A percentile compares a stretch with the other conserved stretches of the same genome.
These are phyloP conservation scores for Drosophila anceps DNA, from an alignment of 2,888 invertebrate species.

Conservation along the genomic window DNA sequence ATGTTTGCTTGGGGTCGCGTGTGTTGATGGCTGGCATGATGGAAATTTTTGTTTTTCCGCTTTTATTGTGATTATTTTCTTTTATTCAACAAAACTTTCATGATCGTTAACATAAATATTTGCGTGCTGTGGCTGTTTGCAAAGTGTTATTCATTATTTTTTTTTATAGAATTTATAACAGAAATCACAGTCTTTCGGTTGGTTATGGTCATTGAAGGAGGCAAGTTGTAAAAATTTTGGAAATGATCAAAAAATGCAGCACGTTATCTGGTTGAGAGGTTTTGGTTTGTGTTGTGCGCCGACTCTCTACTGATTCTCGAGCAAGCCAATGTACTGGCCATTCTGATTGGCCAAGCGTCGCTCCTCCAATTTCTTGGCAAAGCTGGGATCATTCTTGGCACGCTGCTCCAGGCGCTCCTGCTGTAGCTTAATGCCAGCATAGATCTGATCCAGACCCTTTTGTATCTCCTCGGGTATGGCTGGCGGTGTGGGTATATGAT, in stretches of 20 bases:
- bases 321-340: conserved; percentile 87
- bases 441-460: conserved; percentile 94
- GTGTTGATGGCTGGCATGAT: conserved; percentile 50
- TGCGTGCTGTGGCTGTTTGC: conserved; percentile 32
- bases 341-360: conserved; percentile 87
- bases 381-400: conserved; percentile 85
- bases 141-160: conserved; percentile 23
- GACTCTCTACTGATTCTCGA: conserved; percentile 77
- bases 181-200: conserved; percentile 67
- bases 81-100: conserved; percentile 68
- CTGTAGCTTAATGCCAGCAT: conserved; percentile 90
- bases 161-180: conserved; percentile 29
- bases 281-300: neutral
- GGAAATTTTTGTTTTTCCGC: conserved; percentile 70
- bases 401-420: conserved; percentile 86
- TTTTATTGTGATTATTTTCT: conserved; percentile 63
- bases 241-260: conserved; percentile 32
- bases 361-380: conserved; percentile 84
- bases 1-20: conserved; percentile 61
- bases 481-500: conserved; percentile 93
- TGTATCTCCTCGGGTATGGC: conserved; percentile 94
- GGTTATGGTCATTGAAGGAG: conserved; percentile 11
- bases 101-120: conserved; percentile 70
- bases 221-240: conserved; percentile 28
- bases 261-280: conserved; percentile 29